These are phyloP conservation scores for Achlya flavicornis DNA, from an alignment of 2,888 invertebrate genomes.

Conservation along the genomic window DNA sequence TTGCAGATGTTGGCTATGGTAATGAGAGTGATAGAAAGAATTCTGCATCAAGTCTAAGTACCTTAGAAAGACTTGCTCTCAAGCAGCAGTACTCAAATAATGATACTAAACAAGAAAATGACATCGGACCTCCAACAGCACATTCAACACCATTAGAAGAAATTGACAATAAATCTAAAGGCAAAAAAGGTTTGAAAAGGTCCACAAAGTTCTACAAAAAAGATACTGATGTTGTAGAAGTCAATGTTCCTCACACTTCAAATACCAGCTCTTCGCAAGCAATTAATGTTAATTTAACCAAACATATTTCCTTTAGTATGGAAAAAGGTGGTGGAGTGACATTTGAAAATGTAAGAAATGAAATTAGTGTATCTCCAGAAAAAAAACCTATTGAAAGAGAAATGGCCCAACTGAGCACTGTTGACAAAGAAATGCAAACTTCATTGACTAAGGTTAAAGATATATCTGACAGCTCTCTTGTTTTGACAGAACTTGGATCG, in stretches of 20 bases:
- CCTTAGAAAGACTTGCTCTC: slow-evolving; percentile 85
- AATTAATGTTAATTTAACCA: slow-evolving; percentile 75
- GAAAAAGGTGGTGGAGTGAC: slow-evolving; percentile 67
- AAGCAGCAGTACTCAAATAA: slow-evolving; percentile 76
- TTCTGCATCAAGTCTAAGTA: slow-evolving; percentile 80
- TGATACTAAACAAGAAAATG: slow-evolving; percentile 58
- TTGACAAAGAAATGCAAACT: slow-evolving; percentile 75
- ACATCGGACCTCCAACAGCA: slow-evolving; percentile 75
- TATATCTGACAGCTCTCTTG: slow-evolving; percentile 29
- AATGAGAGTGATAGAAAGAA: slow-evolving; percentile 83
- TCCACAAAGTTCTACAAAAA: slow-evolving; percentile 68
- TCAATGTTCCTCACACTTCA: slow-evolving; percentile 62
- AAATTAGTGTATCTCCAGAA: slow-evolving; percentile 59
- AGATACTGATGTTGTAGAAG: slow-evolving; percentile 68
- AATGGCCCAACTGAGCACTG: slow-evolving; percentile 37
- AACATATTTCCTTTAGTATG: slow-evolving; percentile 78
- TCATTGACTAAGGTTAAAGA: slow-evolving; percentile 50
- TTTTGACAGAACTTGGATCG: slow-evolving; percentile 28
- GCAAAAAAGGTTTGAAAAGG: slow-evolving; percentile 62
- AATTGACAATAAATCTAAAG: slow-evolving; percentile 55
- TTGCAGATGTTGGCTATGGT: slow-evolving; percentile 93
- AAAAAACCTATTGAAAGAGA: slow-evolving; percentile 47
- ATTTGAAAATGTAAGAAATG: slow-evolving; percentile 57
- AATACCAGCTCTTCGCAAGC: slow-evolving; percentile 52
- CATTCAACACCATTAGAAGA: slow-evolving; percentile 81